A percentile compares a stretch with the other conserved stretches of the same genome.
Conservation (phyloP, 2,113 vertebrate genomes). For the Apaloderma vittatum region DNA sequence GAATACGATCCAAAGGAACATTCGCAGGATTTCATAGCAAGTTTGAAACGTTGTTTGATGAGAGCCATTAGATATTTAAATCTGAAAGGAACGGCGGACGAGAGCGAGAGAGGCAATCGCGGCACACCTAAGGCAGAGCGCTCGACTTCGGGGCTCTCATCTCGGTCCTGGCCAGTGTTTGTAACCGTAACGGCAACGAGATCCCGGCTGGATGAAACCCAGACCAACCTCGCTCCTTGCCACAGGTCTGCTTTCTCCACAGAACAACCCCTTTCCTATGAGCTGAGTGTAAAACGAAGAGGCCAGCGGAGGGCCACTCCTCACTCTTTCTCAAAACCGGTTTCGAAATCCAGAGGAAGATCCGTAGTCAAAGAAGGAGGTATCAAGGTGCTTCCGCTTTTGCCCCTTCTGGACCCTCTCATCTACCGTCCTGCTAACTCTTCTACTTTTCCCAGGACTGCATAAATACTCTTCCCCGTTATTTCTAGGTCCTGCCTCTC, state of each 20-base stretch:
- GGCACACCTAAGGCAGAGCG: conserved; percentile 17
- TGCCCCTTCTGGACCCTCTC: not conserved
- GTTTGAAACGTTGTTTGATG: conserved; percentile 78
- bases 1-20: conserved; percentile 71
- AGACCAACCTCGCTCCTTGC: not conserved
- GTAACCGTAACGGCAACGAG: not conserved
- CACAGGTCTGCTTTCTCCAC: not conserved
- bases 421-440: no score
- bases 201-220: not conserved
- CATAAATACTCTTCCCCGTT: no score
- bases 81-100: conserved; percentile 22
- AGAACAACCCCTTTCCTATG: not conserved
- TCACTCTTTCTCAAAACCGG: not conserved
- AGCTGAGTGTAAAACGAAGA: rapidly evolving
- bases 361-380: rapidly evolving
- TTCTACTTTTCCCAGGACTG: no score
- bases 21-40: conserved; percentile 71
- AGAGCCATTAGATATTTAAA: conserved; percentile 78
- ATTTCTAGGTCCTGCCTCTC: no score
- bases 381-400: not conserved
- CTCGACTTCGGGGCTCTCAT: conserved; percentile 29
- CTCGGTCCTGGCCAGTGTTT: not conserved
- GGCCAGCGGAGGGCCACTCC: not conserved
- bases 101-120: conserved; percentile 55
- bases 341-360: not conserved